Evolutionary conservation across 2,113 vertebrate species (phyloP).

Genomic region (Megalops atlanticus): DNA sequence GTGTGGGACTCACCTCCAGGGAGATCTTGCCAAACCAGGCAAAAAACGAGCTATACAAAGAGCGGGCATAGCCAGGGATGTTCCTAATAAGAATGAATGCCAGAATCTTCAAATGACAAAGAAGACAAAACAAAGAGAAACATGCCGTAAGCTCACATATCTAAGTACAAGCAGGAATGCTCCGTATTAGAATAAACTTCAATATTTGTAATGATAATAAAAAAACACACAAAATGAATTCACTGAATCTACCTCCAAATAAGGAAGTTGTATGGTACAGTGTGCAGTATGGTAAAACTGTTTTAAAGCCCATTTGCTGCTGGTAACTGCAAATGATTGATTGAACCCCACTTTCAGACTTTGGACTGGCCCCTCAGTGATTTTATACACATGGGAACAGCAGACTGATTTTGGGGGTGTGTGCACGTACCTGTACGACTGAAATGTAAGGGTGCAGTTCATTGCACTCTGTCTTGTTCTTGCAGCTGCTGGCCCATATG

Average conservation of each 20-base stretch:
- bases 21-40: slow-evolving; percentile 98
- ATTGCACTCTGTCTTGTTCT: slow-evolving; percentile 94
- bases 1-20: slow-evolving; percentile 79
- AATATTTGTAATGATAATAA: too few species aligned
- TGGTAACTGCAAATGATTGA: not conserved
- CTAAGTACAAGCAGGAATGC: not conserved
- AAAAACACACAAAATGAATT: too few species aligned
- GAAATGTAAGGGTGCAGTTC: slow-evolving; percentile 94
- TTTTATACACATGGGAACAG: not conserved
- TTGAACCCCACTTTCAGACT: not conserved
- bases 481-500: slow-evolving; percentile 97
- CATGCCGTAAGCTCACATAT: slow-evolving; percentile 5
- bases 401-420: not conserved
- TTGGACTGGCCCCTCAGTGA: not conserved
- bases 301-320: not conserved
- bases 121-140: slow-evolving; percentile 23
- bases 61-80: slow-evolving; percentile 90
- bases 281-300: not conserved
- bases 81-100: slow-evolving; percentile 96
- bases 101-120: slow-evolving; percentile 78
- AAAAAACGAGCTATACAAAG: slow-evolving; percentile 96
- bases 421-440: slow-evolving; percentile 85
- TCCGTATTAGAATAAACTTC: not conserved
- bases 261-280: not conserved
- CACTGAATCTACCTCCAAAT: too few species aligned